These are phyloP conservation scores for Serilophus lunatus DNA, from an alignment of 2,113 vertebrate species.

Conservation along the genomic window DNA sequence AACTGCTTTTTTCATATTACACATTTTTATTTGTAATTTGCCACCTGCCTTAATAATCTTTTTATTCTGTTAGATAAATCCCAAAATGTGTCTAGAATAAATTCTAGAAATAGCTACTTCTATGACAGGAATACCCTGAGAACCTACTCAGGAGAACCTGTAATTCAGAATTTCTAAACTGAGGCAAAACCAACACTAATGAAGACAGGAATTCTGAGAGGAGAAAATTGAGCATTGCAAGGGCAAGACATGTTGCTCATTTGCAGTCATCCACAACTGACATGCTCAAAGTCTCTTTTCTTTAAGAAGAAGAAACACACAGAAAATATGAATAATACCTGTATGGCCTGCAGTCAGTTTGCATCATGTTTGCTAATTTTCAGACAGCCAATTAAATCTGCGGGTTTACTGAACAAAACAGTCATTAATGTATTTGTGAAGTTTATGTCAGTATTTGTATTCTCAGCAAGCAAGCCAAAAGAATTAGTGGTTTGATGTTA, in stretches of 20 bases:
- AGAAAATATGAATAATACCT: neutral
- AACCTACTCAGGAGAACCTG: neutral
- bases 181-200: neutral
- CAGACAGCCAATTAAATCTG: neutral
- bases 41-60: neutral
- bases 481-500: neutral
- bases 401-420: neutral
- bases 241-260: neutral
- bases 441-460: neutral
- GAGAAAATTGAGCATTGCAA: neutral
- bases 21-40: neutral
- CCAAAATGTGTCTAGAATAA: neutral
- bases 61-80: neutral
- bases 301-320: neutral
- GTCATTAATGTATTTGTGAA: neutral
- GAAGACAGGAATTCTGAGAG: neutral
- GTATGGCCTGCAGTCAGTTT: neutral
- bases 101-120: neutral
- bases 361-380: neutral
- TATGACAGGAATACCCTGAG: neutral
- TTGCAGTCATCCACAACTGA: neutral
- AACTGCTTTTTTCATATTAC: neutral
- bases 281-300: neutral
- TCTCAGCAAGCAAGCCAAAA: constrained; percentile 26
- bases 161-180: neutral